A percentile compares a stretch with the other conserved stretches of the same genome.
These are phyloP conservation scores for Ditylenchus dipsaci DNA, from an alignment of 1,140 invertebrate genomes.

Conservation along the genomic window DNA sequence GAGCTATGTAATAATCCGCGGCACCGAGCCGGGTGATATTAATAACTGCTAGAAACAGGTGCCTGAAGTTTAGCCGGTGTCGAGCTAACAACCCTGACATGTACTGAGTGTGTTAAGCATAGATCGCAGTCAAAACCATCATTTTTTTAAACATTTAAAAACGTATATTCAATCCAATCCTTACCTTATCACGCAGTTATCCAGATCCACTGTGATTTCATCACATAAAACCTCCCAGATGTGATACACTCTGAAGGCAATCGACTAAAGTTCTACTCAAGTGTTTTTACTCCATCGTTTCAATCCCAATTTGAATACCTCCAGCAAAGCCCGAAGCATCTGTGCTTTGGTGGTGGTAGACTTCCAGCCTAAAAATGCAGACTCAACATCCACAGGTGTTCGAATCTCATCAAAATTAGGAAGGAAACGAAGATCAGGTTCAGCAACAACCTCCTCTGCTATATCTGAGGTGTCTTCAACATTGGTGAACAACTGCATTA, in stretches of 20 bases:
- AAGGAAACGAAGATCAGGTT: slow-evolving; percentile 79
- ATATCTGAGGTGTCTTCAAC: slow-evolving; percentile 69
- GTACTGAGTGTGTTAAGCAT: too few relatives aligned
- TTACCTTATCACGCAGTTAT: too few relatives aligned
- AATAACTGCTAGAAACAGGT: too few relatives aligned
- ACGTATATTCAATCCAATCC: too few relatives aligned
- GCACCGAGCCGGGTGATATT: too few relatives aligned
- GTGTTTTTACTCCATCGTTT: too few relatives aligned
- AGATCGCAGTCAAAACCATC: too few relatives aligned
- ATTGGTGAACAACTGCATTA: slow-evolving; percentile 67
- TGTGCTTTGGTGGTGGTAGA: slow-evolving; percentile 73
- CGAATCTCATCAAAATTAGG: slow-evolving; percentile 83
- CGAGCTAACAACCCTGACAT: too few relatives aligned
- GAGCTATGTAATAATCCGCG: too few relatives aligned
- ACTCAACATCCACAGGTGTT: slow-evolving; percentile 79
- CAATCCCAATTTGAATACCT: slow-evolving; percentile 56
- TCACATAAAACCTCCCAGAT: slow-evolving; percentile 67
- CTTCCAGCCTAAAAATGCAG: slow-evolving; percentile 69
- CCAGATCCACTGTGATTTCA: slow-evolving; percentile 7
- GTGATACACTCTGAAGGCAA: slow-evolving; percentile 76
- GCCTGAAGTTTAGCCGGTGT: too few relatives aligned
- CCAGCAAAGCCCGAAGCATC: slow-evolving; percentile 75
- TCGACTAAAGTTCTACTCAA: slow-evolving; percentile 60
- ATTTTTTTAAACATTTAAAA: too few relatives aligned
- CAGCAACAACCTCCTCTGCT: slow-evolving; percentile 70